Percentiles rank a stretch among this genome's conserved stretches.
These are phyloP conservation scores for Scaptomyza tumidula DNA, from an alignment of 2,888 invertebrate species.

Conservation along the genomic window DNA sequence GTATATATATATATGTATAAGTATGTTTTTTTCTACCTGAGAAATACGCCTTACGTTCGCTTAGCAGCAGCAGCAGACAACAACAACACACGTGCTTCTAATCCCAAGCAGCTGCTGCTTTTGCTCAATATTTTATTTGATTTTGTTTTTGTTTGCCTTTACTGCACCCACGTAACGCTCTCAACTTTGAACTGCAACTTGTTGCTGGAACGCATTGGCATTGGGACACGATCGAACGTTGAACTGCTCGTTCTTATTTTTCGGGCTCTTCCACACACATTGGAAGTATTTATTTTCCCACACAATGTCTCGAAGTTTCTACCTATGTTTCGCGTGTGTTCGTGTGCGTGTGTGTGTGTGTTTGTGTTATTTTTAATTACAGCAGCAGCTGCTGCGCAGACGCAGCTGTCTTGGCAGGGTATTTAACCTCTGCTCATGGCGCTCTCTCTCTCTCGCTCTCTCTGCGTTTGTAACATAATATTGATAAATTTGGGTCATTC, in stretches of 20 bases:
- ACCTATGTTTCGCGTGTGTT: slow-evolving; percentile 21
- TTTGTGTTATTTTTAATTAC: slow-evolving; percentile 73
- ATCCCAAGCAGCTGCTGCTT: slow-evolving; percentile 13
- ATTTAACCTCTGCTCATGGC: slow-evolving; percentile 49
- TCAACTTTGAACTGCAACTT: slow-evolving; percentile 48
- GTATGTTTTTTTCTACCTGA: slow-evolving; percentile 36
- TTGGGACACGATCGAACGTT: slow-evolving; percentile 33
- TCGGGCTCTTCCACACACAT: not conserved
- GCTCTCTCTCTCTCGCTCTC: slow-evolving; percentile 10
- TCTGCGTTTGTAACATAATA: slow-evolving; percentile 56
- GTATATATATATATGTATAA: not conserved
- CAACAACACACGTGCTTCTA: slow-evolving; percentile 36
- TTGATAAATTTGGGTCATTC: slow-evolving; percentile 71
- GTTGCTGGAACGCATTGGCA: slow-evolving; percentile 42
- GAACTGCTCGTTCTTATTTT: slow-evolving; percentile 50
- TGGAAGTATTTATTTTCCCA: slow-evolving; percentile 20
- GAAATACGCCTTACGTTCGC: slow-evolving; percentile 4
- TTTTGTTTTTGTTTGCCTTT: not conserved
- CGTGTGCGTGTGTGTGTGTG: slow-evolving; percentile 15
- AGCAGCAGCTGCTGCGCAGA: slow-evolving; percentile 68
- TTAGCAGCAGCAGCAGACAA: not conserved
- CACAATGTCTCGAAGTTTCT: slow-evolving; percentile 19
- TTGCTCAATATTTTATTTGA: not conserved
- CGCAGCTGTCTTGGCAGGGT: slow-evolving; percentile 68
- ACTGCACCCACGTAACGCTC: slow-evolving; percentile 33